Evolutionary conservation across 2,113 vertebrate genomes (phyloP).

Genomic region (Alces alces): DNA sequence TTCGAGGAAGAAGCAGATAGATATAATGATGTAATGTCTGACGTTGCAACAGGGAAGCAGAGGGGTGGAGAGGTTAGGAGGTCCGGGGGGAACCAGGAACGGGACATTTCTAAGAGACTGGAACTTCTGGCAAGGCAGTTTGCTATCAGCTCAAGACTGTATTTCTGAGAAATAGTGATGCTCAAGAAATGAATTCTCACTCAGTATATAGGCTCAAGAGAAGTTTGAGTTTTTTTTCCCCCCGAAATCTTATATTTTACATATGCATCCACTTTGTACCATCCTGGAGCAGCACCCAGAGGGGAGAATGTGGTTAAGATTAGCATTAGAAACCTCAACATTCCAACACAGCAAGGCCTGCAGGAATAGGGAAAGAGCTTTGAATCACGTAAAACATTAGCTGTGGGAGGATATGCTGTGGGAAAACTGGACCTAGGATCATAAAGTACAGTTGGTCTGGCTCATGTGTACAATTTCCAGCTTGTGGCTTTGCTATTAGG

Average conservation of each 20-base stretch:
- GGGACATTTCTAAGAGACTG: not conserved
- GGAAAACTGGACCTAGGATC: not conserved
- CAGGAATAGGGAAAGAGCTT: not conserved
- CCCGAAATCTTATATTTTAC: constrained; percentile 24
- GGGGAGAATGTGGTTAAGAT: constrained; percentile 38
- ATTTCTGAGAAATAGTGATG: constrained; percentile 9
- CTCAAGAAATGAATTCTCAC: not conserved
- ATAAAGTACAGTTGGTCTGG: constrained; percentile 24
- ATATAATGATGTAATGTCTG: not conserved
- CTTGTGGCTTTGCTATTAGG: constrained; percentile 5
- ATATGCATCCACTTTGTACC: not conserved
- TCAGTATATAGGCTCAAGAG: not conserved
- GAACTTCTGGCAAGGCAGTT: not conserved
- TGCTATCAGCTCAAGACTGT: not conserved
- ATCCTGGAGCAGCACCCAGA: not conserved
- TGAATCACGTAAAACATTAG: constrained; percentile 7
- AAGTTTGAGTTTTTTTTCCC: not conserved
- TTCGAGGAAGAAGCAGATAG: not conserved
- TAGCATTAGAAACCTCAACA: constrained; percentile 19
- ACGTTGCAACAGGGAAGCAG: not conserved
- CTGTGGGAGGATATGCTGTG: not conserved
- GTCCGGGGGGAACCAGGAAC: not conserved
- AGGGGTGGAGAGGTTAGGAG: not conserved
- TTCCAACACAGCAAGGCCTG: constrained; percentile 11
- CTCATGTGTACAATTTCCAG: not conserved